Evolutionary conservation across 2,797 vertebrate genomes (phyloP).

Genomic region (Cuniculus paca): DNA sequence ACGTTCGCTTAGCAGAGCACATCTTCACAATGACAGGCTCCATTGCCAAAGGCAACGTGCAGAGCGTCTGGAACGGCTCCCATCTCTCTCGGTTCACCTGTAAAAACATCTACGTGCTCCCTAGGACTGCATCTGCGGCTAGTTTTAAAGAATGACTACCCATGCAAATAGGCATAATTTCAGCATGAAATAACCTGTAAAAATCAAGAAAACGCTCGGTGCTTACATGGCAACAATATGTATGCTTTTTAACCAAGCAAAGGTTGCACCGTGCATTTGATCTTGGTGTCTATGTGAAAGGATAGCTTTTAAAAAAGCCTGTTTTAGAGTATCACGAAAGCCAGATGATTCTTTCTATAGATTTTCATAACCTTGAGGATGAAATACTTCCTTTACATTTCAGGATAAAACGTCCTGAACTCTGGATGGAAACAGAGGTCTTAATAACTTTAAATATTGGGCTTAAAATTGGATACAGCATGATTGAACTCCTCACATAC

Average conservation of each 20-base stretch:
- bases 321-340: conserved; percentile 73
- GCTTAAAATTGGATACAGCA: conserved; percentile 56
- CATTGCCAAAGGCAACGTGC: conserved; percentile 92
- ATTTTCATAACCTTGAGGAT: conserved; percentile 68
- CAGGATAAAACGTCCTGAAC: conserved; percentile 14
- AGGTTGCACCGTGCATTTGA: conserved; percentile 78
- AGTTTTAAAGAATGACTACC: conserved; percentile 92
- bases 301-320: conserved; percentile 78
- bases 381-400: conserved; percentile 73
- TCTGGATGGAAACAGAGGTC: conserved; percentile 70
- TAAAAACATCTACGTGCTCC: conserved; percentile 93
- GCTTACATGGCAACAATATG: conserved; percentile 83
- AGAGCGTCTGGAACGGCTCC: conserved; percentile 91
- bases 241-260: conserved; percentile 52
- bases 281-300: conserved; percentile 71
- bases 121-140: conserved; percentile 92
- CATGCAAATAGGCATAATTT: conserved; percentile 92
- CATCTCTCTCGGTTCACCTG: conserved; percentile 94
- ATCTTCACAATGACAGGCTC: conserved; percentile 93
- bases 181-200: conserved; percentile 90
- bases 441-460: conserved; percentile 26
- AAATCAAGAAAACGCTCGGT: conserved; percentile 86
- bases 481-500: neutral
- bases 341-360: conserved; percentile 72
- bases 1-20: conserved; percentile 91